Conservation (phyloP, 2,797 vertebrate genomes). For the Pelochelys cantorii region DNA sequence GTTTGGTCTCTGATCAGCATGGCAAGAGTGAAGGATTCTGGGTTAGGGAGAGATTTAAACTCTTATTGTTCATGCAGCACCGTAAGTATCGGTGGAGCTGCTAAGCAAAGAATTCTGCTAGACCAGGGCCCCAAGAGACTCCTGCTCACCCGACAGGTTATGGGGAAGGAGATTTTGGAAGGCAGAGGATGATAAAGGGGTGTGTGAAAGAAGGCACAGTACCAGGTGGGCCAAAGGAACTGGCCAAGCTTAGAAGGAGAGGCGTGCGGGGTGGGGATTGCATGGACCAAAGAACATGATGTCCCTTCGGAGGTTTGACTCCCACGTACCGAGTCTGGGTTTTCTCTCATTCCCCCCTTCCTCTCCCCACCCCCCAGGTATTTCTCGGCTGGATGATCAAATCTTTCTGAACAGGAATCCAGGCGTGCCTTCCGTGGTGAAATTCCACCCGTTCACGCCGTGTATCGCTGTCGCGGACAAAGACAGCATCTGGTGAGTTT, state of each 20-base stretch:
- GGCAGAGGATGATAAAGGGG: neutral
- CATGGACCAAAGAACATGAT: accelerated
- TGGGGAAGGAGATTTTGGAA: accelerated
- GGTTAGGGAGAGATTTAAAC: neutral
- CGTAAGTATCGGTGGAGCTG: neutral
- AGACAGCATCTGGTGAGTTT: constrained; percentile 93
- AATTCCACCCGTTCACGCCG: constrained; percentile 96
- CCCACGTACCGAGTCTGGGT: neutral
- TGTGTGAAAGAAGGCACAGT: neutral
- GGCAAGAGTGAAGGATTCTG: neutral
- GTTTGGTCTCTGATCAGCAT: neutral
- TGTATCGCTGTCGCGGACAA: constrained; percentile 97
- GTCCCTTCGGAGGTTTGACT: accelerated
- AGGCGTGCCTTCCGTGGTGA: constrained; percentile 95
- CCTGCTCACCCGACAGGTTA: neutral
- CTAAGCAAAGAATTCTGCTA: neutral
- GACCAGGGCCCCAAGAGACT: neutral
- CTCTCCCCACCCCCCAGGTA: constrained; percentile 78
- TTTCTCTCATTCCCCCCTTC: neutral
- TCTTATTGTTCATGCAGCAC: neutral
- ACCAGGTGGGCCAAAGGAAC: neutral
- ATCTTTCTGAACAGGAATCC: constrained; percentile 99
- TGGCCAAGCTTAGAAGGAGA: accelerated
- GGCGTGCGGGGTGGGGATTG: neutral
- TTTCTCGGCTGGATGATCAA: constrained; percentile 95